Percentiles rank a stretch among this genome's conserved stretches.
Evolutionary conservation across 2,797 vertebrate genomes (phyloP).

Genomic region (Acanthurus lineatus): DNA sequence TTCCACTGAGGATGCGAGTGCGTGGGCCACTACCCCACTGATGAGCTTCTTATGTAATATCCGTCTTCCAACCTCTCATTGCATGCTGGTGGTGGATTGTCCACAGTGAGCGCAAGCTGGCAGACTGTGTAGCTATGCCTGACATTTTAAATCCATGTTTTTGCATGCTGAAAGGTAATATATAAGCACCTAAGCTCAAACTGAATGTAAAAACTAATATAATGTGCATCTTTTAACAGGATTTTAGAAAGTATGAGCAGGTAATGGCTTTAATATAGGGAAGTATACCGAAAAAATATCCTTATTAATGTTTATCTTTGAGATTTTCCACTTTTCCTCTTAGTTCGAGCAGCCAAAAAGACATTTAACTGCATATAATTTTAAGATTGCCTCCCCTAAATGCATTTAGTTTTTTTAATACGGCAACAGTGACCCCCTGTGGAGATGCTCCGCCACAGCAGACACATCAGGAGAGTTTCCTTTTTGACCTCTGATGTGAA

Average conservation of each 20-base stretch:
- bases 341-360: background rate
- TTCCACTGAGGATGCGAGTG: slow-evolving; percentile 78
- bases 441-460: slow-evolving; percentile 56
- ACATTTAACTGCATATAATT: slow-evolving; percentile 25
- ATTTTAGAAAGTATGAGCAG: background rate
- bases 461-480: slow-evolving; percentile 7
- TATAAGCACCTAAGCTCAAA: background rate
- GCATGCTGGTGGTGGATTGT: slow-evolving; percentile 59
- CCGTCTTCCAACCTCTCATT: slow-evolving; percentile 69
- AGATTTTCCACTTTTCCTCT: slow-evolving; percentile 7
- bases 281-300: background rate
- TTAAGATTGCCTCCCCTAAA: slow-evolving; percentile 2
- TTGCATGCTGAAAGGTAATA: background rate
- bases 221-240: background rate
- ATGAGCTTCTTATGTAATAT: slow-evolving; percentile 85
- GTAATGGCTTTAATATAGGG: background rate
- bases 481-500: slow-evolving; percentile 46
- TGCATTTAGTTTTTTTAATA: slow-evolving; percentile 34
- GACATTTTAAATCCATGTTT: slow-evolving; percentile 8
- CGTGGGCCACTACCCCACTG: slow-evolving; percentile 84
- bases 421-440: slow-evolving; percentile 79
- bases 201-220: background rate
- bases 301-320: background rate
- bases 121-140: slow-evolving; percentile 23
- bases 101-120: slow-evolving; percentile 54